Conservation (phyloP, 2,797 vertebrate species). For the Morus bassanus region DNA sequence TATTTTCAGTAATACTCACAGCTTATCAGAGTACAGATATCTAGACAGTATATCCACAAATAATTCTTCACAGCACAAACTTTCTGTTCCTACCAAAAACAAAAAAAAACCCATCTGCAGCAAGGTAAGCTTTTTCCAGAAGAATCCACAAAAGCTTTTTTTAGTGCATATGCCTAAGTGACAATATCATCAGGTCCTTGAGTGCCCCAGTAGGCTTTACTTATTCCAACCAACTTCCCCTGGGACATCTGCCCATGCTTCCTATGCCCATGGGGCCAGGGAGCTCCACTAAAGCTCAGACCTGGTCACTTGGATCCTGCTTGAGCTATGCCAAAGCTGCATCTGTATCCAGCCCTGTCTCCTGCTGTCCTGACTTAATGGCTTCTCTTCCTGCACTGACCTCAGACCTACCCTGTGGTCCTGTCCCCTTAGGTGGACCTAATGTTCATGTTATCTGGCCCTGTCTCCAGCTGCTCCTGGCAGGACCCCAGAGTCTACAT, state of each 20-base stretch:
- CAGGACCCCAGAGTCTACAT: neutral
- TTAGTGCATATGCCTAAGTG: neutral
- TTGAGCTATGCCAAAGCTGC: neutral
- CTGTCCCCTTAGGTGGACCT: neutral
- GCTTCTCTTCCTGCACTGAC: neutral
- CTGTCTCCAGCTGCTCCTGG: neutral
- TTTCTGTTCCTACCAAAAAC: neutral
- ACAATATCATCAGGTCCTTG: neutral
- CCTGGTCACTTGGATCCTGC: neutral
- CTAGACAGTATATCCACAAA: neutral
- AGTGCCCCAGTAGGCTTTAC: neutral
- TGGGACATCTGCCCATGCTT: neutral
- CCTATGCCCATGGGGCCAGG: neutral
- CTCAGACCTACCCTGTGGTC: neutral
- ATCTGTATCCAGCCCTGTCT: neutral
- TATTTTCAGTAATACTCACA: neutral
- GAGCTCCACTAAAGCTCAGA: neutral
- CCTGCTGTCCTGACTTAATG: neutral
- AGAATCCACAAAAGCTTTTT: neutral
- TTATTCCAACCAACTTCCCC: neutral
- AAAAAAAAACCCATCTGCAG: accelerated
- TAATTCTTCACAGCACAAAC: neutral
- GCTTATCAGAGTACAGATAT: neutral
- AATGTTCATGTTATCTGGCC: neutral
- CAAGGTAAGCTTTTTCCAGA: neutral